Evolutionary conservation across 2,113 vertebrate genomes (phyloP).

Genomic region (Entelurus aequoreus): DNA sequence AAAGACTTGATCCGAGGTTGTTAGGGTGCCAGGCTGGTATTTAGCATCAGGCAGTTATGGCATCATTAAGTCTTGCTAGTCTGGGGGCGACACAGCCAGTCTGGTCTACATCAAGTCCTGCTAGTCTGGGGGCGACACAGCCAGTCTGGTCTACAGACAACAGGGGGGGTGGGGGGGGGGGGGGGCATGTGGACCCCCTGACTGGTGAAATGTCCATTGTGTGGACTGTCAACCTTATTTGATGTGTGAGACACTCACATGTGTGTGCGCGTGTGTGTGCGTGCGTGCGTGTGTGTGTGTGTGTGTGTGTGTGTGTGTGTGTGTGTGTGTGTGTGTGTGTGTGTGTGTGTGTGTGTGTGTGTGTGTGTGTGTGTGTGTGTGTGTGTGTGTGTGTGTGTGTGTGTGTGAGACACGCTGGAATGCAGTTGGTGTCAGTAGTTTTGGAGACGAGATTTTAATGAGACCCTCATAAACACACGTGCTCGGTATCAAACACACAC

Average conservation of each 20-base stretch:
- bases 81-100: conserved; percentile 19
- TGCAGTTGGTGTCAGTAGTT: conserved; percentile 28
- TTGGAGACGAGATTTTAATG: conserved; percentile 43
- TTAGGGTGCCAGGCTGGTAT: conserved; percentile 43
- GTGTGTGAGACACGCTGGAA: conserved; percentile 31
- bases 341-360: conserved; percentile 13
- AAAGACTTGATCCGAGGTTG: conserved; percentile 22
- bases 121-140: conserved; percentile 25
- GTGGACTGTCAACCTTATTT: conserved; percentile 50
- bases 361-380: conserved; percentile 13
- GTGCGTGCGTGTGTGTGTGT: conserved; percentile 23
- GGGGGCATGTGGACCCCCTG: conserved; percentile 35
- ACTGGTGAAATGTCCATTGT: conserved; percentile 54
- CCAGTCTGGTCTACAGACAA: conserved; percentile 23
- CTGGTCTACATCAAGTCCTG: conserved; percentile 36
- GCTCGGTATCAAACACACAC: too few relatives aligned
- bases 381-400: conserved; percentile 18
- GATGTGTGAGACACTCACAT: conserved; percentile 26
- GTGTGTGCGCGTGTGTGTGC: conserved; percentile 17
- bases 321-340: conserved; percentile 19
- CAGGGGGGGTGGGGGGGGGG: not conserved
- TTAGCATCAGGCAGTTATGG: conserved; percentile 45
- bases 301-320: conserved; percentile 13
- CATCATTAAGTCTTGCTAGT: conserved; percentile 47
- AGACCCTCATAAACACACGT: conserved; percentile 27